Base-by-base conservation (phyloP, 2,888 invertebrate species). In the Cacoxenus indagator region DNA sequence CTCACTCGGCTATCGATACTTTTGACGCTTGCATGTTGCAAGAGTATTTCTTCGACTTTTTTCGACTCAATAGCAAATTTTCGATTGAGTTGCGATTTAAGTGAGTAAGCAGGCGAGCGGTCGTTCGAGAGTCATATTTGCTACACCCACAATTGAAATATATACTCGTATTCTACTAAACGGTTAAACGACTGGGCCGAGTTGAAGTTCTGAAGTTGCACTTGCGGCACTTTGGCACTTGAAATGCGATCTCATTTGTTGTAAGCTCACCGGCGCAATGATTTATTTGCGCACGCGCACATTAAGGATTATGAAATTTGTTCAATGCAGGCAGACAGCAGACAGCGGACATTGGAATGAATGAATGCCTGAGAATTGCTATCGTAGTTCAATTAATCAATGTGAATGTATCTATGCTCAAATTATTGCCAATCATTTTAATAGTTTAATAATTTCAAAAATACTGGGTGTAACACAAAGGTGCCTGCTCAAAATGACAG, bases 231-330 rank as follows among this genome's bases (percentile, higher is more conserved):
- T 84, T 81, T 84, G 83, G 80, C 84, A 83, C 84, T 85, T 84
- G 82, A 83, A 78, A 77, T 76, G 73, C 73, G 76, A 85, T 84
- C 81, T 75, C 73, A 82, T 80, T 74, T 71, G 64, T 66, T 65
- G 48, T 57, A 6, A 69, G n/a, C 69, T 67, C 64, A 70, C 68
- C 72, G 70, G 69, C 70, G 70, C 78, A 84, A 85, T 86, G 86
- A 85, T 85, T 85, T 85, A 86, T 85, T 86, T 86, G 85, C 85
- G 85, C 85, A 85, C 85, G 85, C 85, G 85, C 83, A 75, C 72
- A 73, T 73, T 73, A 68, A 73, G 68, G 74, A 67, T 71, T 69
- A 66, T 65, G 51, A 45, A 64, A 65, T 67, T n/a, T 31, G 11
- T n/a, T n/a, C n/a, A n/a, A n/a, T n/a, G n/a, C n/a, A n/a, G n/a